These are phyloP conservation scores for Odontocerum albicorne DNA, from an alignment of 2,888 invertebrate genomes.

Conservation along the genomic window DNA sequence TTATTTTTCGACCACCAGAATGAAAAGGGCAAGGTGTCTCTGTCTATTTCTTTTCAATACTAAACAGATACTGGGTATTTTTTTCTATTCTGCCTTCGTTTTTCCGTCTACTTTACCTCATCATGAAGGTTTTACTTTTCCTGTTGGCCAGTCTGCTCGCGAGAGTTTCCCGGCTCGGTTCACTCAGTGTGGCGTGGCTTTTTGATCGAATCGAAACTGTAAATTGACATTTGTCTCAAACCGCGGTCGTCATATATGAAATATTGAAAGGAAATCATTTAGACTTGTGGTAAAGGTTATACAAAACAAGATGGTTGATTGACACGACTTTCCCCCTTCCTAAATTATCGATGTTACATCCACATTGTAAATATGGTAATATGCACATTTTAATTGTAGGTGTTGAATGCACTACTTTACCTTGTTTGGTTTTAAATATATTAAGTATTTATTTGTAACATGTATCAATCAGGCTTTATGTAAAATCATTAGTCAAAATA, in stretches of 20 bases:
- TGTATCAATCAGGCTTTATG: too few relatives aligned
- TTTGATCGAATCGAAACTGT: constrained; percentile 11
- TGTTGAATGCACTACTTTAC: constrained; percentile 12
- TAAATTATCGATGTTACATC: constrained; percentile 23
- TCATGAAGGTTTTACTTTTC: constrained; percentile 5
- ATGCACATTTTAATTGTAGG: constrained; percentile 26
- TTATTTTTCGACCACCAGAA: background rate
- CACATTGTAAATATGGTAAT: constrained; percentile 34
- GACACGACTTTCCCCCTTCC: constrained; percentile 14
- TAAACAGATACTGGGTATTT: background rate
- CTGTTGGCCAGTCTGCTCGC: constrained; percentile 15
- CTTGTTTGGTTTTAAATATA: too few relatives aligned
- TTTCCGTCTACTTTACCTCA: too few relatives aligned
- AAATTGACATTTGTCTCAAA: constrained; percentile 18
- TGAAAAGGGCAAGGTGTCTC: background rate
- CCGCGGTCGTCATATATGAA: background rate
- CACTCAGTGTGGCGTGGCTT: background rate
- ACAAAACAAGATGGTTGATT: constrained; percentile 30
- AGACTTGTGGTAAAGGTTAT: constrained; percentile 17
- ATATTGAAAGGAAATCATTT: background rate
- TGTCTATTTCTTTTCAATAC: background rate
- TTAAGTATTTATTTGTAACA: too few relatives aligned
- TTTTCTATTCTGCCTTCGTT: background rate
- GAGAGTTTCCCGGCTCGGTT: constrained; percentile 11
- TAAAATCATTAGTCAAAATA: too few relatives aligned